Evolutionary conservation across 2,797 vertebrate genomes (phyloP), one percentile per base, ranked within the genome.

Genomic region (Leptodactylus fallax): DNA sequence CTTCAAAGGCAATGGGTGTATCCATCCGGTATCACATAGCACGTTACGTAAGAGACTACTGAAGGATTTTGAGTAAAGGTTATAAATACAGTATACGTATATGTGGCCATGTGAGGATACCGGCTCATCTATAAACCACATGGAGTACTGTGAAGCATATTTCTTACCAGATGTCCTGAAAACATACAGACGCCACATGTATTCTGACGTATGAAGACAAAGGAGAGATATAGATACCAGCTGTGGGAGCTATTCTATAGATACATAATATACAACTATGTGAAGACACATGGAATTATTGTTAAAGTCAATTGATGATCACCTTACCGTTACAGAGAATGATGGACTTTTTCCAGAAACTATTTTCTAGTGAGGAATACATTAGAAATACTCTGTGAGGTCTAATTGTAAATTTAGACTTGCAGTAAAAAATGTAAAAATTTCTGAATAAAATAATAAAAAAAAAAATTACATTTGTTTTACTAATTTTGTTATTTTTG

Each of bases 151-250:
- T 23, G 83, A 51, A 45, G 36, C 63, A 71, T 36, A 69, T 83
- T 65, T 79, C 49, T 65, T 19, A 53, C 53, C 84, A 78, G 84
- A 78, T 85, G 60, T 85, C 60, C 14, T 25, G 36, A 76, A 45
- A 65, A 79, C 76, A 79, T 78, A 65, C 49, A 85, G 74, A 67
- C 16, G n/a, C 84, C 84, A 67, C 55, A 85, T 85, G 74, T 55
- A 53, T 65, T 85, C 47, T 77, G 51, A 79, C 77, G 63, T 67
- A 67, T 11, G 49, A 53, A 79, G 49, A 36, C 47, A 78, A 25
- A n/a, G 84, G 27, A 25, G 60, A 78, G n/a, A 85, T 85, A 58
- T 51, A 25, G 49, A 76, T 85, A 79, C 77, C 74, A 63, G 47
- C 69, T 85, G 72, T 77, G 56, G 7, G n/a, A 63, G 74, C 79